phyloP scores from a whole-genome alignment of 2,113 vertebrate genomes.

The Carlito syrichta region DNA sequence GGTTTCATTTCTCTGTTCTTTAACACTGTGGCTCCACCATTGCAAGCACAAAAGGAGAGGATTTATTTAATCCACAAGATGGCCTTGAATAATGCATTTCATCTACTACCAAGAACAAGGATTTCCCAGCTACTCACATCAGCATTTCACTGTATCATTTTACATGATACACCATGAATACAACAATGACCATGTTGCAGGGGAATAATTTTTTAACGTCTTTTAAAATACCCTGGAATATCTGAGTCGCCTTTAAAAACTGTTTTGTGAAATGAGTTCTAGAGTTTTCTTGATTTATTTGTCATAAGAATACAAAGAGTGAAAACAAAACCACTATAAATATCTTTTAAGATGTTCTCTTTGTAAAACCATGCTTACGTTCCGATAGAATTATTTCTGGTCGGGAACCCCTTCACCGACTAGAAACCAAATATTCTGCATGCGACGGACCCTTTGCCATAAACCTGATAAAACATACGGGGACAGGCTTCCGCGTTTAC shows the following conservation, averaged over 20 bases:
- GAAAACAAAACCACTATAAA: not conserved
- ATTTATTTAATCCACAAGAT: conserved; percentile 55
- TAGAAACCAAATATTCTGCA: not conserved
- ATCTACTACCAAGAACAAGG: conserved; percentile 13
- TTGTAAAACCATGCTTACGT: conserved; percentile 32
- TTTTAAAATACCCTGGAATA: conserved; percentile 17
- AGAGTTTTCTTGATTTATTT: not conserved
- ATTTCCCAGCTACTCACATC: not conserved
- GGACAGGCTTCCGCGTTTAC: not conserved
- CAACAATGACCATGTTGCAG: not conserved
- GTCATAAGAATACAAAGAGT: not conserved
- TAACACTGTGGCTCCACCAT: not conserved
- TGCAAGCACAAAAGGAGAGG: conserved; percentile 41
- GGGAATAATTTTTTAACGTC: not conserved
- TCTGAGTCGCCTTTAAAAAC: conserved; percentile 21
- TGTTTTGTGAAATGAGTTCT: conserved; percentile 28
- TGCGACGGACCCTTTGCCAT: not conserved
- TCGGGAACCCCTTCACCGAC: not conserved
- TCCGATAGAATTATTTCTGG: conserved; percentile 31
- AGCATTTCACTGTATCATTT: conserved; percentile 23
- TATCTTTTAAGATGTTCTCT: conserved; percentile 36
- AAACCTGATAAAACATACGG: not conserved
- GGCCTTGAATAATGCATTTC: conserved; percentile 44
- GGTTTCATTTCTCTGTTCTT: not conserved
- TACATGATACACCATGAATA: not conserved